Evolutionary conservation across 1,140 invertebrate genomes (phyloP).

Genomic region (Gyrodactylus salaris): DNA sequence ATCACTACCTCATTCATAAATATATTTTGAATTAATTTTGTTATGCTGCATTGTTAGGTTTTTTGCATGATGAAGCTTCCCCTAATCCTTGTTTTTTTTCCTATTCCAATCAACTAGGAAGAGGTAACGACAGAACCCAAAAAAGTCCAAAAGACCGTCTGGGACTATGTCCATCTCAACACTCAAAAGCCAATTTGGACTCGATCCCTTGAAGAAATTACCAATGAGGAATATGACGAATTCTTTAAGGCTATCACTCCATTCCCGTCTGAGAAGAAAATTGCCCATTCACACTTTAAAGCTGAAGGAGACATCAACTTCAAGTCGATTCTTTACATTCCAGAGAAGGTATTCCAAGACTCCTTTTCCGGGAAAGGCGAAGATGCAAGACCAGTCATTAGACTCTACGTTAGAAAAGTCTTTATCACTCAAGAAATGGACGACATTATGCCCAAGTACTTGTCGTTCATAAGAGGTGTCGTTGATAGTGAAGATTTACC

Average conservation of each 20-base stretch:
- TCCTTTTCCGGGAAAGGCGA: constrained; percentile 12
- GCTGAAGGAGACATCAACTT: constrained; percentile 95
- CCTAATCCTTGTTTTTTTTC: constrained; percentile 30
- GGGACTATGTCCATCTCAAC: constrained; percentile 84
- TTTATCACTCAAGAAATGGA: constrained; percentile 96
- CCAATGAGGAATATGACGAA: constrained; percentile 51
- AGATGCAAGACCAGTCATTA: neutral
- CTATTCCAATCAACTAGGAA: constrained; percentile 54
- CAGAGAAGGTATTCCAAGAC: constrained; percentile 51
- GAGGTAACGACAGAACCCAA: constrained; percentile 35
- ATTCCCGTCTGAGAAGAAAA: constrained; percentile 41
- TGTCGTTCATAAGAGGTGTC: constrained; percentile 66
- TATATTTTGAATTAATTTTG: too few relatives aligned
- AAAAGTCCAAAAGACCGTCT: constrained; percentile 74
- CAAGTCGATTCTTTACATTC: constrained; percentile 69
- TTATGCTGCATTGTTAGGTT: too few relatives aligned
- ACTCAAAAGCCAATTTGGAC: constrained; percentile 89
- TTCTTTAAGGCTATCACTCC: constrained; percentile 80
- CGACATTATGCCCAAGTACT: constrained; percentile 92
- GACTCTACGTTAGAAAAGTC: constrained; percentile 65
- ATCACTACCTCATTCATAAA: too few relatives aligned
- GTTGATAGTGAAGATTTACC: constrained; percentile 94
- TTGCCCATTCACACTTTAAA: constrained; percentile 83
- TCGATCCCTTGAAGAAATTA: constrained; percentile 45
- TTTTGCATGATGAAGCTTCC: neutral